phyloP scores from a whole-genome alignment of 2,797 vertebrate genomes.

The Mormyrus hasselquistii region DNA sequence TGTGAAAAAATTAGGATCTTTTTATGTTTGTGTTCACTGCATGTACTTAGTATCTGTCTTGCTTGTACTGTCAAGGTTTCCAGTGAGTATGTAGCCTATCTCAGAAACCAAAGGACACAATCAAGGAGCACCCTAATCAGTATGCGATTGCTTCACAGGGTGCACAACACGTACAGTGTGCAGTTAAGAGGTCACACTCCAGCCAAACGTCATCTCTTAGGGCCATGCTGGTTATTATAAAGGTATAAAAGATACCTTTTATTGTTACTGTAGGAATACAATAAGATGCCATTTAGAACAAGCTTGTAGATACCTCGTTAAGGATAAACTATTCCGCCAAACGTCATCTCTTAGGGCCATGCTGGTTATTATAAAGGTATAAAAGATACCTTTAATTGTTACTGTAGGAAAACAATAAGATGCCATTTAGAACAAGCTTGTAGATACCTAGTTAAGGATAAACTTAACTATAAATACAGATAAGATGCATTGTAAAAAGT shows the following conservation, averaged over 20 bases:
- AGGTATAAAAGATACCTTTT: neutral
- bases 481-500: neutral
- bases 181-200: neutral
- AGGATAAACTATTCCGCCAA: neutral
- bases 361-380: neutral
- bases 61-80: neutral
- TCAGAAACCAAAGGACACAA: neutral
- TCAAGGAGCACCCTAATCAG: neutral
- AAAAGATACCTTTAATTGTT: neutral
- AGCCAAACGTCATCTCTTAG: neutral
- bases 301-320: too few relatives aligned
- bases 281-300: neutral
- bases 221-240: neutral
- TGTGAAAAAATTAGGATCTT: neutral
- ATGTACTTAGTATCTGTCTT: neutral
- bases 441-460: neutral
- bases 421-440: neutral
- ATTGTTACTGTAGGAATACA: neutral
- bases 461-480: neutral
- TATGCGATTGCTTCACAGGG: neutral
- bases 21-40: neutral
- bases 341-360: neutral
- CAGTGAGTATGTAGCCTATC: neutral
- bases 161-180: neutral
- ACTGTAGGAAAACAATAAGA: neutral